A percentile compares a stretch with the other conserved stretches of the same genome.
Conservation (phyloP, 2,797 vertebrate genomes). For the Danio tinwini region DNA sequence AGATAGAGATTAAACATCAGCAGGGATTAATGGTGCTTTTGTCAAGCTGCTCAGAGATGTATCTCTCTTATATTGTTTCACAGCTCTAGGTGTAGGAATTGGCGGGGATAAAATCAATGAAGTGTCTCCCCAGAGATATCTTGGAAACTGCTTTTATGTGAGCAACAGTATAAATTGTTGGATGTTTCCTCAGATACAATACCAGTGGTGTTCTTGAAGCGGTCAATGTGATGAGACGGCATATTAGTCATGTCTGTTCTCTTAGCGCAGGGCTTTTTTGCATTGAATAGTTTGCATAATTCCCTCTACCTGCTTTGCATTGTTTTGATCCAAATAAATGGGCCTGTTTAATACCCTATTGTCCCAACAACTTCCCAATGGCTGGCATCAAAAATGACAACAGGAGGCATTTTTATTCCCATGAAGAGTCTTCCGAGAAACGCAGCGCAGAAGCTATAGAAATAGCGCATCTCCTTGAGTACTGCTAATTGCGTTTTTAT, state of each 20-base stretch:
- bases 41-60: neutral
- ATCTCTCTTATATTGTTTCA: constrained; percentile 23
- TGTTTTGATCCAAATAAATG: constrained; percentile 39
- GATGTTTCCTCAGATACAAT: neutral
- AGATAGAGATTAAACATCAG: constrained; percentile 14
- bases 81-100: constrained; percentile 7
- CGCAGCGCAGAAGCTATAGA: constrained; percentile 1
- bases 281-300: constrained; percentile 1
- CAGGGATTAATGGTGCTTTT: constrained; percentile 8
- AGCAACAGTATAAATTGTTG: constrained; percentile 18
- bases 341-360: constrained; percentile 32
- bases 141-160: constrained; percentile 22
- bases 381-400: constrained; percentile 13
- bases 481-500: constrained; percentile 31
- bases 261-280: constrained; percentile 20
- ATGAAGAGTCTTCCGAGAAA: constrained; percentile 25
- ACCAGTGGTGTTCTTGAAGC: neutral
- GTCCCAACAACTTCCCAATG: constrained; percentile 8
- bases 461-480: constrained; percentile 17
- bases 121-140: constrained; percentile 2
- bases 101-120: constrained; percentile 4
- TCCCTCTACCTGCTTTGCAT: constrained; percentile 41
- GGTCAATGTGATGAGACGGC: neutral
- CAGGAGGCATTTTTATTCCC: constrained; percentile 21
- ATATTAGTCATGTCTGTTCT: constrained; percentile 1